Conservation (phyloP, 2,797 vertebrate genomes). For the Sparus aurata region DNA sequence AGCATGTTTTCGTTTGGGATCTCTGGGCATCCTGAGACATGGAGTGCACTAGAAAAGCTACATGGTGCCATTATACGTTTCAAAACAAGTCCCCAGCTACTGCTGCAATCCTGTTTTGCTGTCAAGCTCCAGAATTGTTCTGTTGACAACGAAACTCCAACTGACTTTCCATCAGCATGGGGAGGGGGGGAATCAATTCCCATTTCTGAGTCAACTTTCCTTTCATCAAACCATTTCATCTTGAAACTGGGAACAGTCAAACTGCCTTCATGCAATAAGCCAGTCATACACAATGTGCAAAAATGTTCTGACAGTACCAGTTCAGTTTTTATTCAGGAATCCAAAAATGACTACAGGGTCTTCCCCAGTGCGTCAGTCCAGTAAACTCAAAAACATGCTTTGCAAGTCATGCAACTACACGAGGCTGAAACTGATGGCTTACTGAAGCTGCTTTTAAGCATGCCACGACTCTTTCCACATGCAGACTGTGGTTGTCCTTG, state of each 20-base stretch:
- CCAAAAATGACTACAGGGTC: slow-evolving; percentile 28
- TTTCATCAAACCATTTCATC: neutral
- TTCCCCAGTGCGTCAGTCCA: slow-evolving; percentile 24
- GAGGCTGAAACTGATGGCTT: slow-evolving; percentile 7
- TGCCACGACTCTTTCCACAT: neutral
- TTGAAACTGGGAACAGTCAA: neutral
- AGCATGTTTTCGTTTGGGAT: no score
- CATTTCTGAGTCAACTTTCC: neutral
- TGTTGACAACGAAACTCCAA: no score
- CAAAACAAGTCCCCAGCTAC: no score
- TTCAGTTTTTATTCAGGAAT: slow-evolving; percentile 63
- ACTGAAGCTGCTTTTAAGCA: neutral
- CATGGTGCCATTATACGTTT: no score
- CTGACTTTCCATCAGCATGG: no score
- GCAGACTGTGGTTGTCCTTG: neutral
- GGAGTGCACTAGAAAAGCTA: no score
- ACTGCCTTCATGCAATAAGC: neutral
- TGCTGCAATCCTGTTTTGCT: no score
- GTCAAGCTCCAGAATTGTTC: no score
- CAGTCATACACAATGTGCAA: slow-evolving; percentile 37
- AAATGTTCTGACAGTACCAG: slow-evolving; percentile 29
- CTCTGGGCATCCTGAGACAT: no score
- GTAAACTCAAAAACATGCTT: slow-evolving; percentile 41
- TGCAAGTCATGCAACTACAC: slow-evolving; percentile 42
- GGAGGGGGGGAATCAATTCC: no score